Evolutionary conservation across 2,113 vertebrate species (phyloP).

Genomic region (Erinaceus europaeus): DNA sequence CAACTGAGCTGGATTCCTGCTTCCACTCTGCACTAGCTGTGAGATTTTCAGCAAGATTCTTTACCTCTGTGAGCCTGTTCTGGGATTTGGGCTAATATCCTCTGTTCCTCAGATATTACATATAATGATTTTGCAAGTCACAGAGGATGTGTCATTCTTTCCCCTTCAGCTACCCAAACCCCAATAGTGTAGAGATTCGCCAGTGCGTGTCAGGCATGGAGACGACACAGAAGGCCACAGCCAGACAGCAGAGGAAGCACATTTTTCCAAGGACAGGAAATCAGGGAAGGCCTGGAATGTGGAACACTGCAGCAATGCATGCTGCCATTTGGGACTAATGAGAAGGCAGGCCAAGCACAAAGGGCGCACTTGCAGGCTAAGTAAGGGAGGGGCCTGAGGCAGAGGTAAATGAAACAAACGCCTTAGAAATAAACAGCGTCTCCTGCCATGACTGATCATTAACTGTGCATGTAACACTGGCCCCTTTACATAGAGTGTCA

Average conservation of each 20-base stretch:
- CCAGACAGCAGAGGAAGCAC: background rate
- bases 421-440: background rate
- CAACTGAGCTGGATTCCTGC: background rate
- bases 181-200: background rate
- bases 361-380: background rate
- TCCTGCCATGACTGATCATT: no score
- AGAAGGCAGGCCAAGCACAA: background rate
- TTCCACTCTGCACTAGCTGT: background rate
- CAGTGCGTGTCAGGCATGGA: rapidly evolving
- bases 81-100: background rate
- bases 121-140: background rate
- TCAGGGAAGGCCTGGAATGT: background rate
- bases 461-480: no score
- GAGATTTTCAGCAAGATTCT: background rate
- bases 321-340: background rate
- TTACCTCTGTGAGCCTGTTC: background rate
- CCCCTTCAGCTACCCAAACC: background rate
- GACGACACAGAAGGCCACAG: no score
- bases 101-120: background rate
- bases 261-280: background rate
- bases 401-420: no score
- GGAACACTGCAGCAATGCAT: background rate
- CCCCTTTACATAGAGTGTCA: no score
- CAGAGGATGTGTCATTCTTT: background rate
- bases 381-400: background rate